Conservation (phyloP, 2,888 invertebrate genomes). For the Heliconius aoede region DNA sequence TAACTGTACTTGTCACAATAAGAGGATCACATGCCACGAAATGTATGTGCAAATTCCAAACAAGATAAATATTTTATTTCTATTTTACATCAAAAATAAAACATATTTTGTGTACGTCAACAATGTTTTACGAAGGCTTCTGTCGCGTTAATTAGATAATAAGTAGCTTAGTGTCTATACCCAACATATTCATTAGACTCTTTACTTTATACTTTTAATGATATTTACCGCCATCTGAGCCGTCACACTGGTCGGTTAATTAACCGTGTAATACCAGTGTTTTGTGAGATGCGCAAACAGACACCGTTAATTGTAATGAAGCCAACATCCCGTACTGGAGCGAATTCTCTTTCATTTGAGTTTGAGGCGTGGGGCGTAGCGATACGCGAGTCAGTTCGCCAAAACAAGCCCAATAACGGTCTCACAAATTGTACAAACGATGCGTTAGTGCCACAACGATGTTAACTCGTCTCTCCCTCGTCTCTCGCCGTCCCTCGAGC, state of each 20-base stretch:
- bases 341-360: constrained; percentile 75
- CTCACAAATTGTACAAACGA: constrained; percentile 81
- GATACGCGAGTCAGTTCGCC: constrained; percentile 75
- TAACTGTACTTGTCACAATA: neutral
- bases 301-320: constrained; percentile 77
- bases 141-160: neutral
- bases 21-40: neutral
- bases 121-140: neutral
- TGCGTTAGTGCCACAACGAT: constrained; percentile 79
- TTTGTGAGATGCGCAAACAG: constrained; percentile 81
- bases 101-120: neutral
- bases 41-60: neutral
- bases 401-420: constrained; percentile 81
- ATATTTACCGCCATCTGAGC: constrained; percentile 66
- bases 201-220: constrained; percentile 61
- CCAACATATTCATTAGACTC: constrained; percentile 11
- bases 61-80: neutral
- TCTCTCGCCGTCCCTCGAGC: constrained; percentile 46
- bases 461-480: constrained; percentile 59
- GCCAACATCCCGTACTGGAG: constrained; percentile 69
- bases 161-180: constrained; percentile 1
- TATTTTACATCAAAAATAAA: neutral
- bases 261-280: constrained; percentile 79
- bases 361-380: constrained; percentile 69
- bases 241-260: constrained; percentile 77